Evolutionary conservation across 2,888 invertebrate genomes (phyloP).

Genomic region (Amorpha juglandis): DNA sequence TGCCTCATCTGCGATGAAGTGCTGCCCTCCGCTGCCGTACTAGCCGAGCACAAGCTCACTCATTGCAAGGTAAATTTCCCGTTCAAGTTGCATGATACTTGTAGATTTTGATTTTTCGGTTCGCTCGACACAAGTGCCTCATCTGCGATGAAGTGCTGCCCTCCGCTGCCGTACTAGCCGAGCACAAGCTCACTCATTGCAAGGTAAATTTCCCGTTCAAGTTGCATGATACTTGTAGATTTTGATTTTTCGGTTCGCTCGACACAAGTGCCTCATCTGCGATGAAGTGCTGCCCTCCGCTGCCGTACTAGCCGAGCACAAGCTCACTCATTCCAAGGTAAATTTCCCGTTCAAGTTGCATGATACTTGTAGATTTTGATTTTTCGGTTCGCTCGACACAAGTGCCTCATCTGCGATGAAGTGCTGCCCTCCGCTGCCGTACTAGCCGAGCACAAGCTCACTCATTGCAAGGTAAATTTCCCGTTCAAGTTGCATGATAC

Average conservation of each 20-base stretch:
- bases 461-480: constrained; percentile 92
- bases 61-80: no score
- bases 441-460: constrained; percentile 95
- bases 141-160: constrained; percentile 96
- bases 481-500: no score
- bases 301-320: constrained; percentile 94
- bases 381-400: constrained; percentile 93
- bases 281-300: constrained; percentile 95
- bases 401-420: constrained; percentile 98
- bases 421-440: constrained; percentile 92
- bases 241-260: no score
- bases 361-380: no score
- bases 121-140: constrained; percentile 95
- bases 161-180: constrained; percentile 92
- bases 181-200: constrained; percentile 95
- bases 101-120: no score
- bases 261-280: constrained; percentile 97
- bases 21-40: constrained; percentile 90
- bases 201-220: constrained; percentile 85
- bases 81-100: no score
- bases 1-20: constrained; percentile 98
- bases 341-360: no score
- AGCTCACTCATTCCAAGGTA: constrained; percentile 93
- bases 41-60: constrained; percentile 96
- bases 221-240: no score